Evolutionary conservation across 2,888 invertebrate genomes (phyloP).

Genomic region (Uropetala carovei): DNA sequence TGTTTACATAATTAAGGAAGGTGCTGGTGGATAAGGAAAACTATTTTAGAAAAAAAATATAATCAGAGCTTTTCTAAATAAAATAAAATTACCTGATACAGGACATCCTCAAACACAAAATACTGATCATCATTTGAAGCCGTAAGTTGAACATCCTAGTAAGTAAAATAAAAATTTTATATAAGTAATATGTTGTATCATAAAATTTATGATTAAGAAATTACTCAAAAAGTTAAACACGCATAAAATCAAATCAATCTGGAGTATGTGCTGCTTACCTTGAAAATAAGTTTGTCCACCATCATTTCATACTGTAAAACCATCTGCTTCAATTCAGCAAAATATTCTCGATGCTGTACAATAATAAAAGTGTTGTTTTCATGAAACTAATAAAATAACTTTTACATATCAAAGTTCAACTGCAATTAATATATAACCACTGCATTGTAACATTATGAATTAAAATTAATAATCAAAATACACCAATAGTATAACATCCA

Average conservation of each 20-base stretch:
- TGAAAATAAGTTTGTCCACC: slow-evolving; percentile 95
- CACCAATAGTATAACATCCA: too few relatives aligned
- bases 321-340: slow-evolving; percentile 86
- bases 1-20: too few relatives aligned
- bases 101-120: slow-evolving; percentile 96
- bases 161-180: slow-evolving; percentile 31
- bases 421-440: too few relatives aligned
- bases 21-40: too few relatives aligned
- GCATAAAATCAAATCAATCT: background rate
- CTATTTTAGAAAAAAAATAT: too few relatives aligned
- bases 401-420: too few relatives aligned
- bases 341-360: slow-evolving; percentile 84
- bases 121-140: slow-evolving; percentile 98
- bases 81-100: slow-evolving; percentile 85
- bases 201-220: background rate
- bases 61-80: too few relatives aligned
- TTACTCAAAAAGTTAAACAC: background rate
- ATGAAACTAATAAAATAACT: too few relatives aligned
- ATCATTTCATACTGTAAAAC: slow-evolving; percentile 93
- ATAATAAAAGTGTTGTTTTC: background rate
- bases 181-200: background rate
- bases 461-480: too few relatives aligned
- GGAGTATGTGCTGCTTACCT: slow-evolving; percentile 76
- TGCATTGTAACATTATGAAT: background rate
- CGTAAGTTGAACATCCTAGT: slow-evolving; percentile 92